Percentiles rank a stretch among this genome's conserved stretches.
These are phyloP conservation scores for Galendromus occidentalis DNA, from an alignment of 1,140 invertebrate genomes.

Conservation along the genomic window DNA sequence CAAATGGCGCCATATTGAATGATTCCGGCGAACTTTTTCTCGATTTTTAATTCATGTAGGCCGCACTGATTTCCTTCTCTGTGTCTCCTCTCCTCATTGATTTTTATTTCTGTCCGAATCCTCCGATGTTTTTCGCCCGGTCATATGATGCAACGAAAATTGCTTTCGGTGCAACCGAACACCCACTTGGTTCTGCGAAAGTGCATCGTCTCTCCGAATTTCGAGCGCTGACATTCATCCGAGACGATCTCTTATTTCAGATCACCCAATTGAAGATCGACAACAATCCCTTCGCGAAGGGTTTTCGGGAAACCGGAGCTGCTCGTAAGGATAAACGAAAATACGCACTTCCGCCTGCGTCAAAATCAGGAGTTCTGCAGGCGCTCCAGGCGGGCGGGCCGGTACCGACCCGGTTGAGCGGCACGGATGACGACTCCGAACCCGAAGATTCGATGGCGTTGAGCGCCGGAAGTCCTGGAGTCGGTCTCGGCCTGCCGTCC, in stretches of 20 bases:
- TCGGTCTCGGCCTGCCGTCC: background rate
- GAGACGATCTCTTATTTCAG: conserved; percentile 24
- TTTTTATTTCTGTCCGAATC: too few relatives aligned
- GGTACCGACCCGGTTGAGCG: background rate
- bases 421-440: conserved; percentile 1
- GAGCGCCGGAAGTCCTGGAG: too few relatives aligned
- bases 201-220: background rate
- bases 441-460: background rate
- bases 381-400: background rate
- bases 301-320: conserved; percentile 84
- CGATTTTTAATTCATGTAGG: too few relatives aligned
- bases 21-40: too few relatives aligned
- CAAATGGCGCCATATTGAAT: too few relatives aligned
- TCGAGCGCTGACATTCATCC: background rate
- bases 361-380: background rate
- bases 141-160: too few relatives aligned
- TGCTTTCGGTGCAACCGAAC: too few relatives aligned
- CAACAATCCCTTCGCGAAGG: conserved; percentile 97
- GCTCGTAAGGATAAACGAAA: conserved; percentile 63
- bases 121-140: too few relatives aligned
- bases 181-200: too few relatives aligned
- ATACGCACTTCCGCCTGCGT: background rate
- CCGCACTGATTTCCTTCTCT: too few relatives aligned
- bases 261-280: conserved; percentile 97
- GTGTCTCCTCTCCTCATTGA: too few relatives aligned